phyloP scores from a whole-genome alignment of 2,113 vertebrate species.

The Capreolus pygargus region DNA sequence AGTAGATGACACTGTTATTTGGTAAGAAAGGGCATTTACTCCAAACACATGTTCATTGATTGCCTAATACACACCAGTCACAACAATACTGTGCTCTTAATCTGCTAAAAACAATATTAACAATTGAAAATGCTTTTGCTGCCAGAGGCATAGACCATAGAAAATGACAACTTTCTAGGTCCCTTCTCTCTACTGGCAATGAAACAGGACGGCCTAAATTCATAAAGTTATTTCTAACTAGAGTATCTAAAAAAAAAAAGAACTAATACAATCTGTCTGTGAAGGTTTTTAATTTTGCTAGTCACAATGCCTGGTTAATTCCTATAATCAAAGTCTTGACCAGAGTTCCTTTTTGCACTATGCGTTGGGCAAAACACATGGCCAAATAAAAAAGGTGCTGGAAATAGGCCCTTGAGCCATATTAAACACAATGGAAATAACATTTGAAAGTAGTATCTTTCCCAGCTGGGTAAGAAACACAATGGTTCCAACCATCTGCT shows the following conservation, averaged over 20 bases:
- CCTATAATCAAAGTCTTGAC: slow-evolving; percentile 56
- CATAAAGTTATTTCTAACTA: slow-evolving; percentile 47
- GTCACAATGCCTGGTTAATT: slow-evolving; percentile 49
- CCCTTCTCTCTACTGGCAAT: background rate
- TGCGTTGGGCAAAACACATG: slow-evolving; percentile 62
- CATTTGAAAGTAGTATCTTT: slow-evolving; percentile 56
- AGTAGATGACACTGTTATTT: background rate
- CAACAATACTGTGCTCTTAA: background rate
- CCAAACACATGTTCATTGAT: background rate
- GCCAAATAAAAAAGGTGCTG: slow-evolving; percentile 74
- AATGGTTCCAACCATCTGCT: slow-evolving; percentile 50
- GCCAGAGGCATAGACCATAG: background rate
- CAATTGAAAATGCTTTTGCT: slow-evolving; percentile 34
- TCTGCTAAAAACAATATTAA: slow-evolving; percentile 43
- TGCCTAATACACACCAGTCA: slow-evolving; percentile 47
- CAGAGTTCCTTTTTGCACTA: slow-evolving; percentile 46
- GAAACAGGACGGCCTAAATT: background rate
- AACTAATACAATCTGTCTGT: background rate
- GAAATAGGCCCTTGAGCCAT: slow-evolving; percentile 56
- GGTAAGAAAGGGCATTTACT: slow-evolving; percentile 4
- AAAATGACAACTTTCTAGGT: slow-evolving; percentile 40
- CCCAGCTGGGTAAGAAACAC: slow-evolving; percentile 62
- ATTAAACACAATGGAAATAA: slow-evolving; percentile 71
- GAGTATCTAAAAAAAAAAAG: background rate
- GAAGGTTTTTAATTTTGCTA: slow-evolving; percentile 47